Evolutionary conservation across 2,888 invertebrate genomes (phyloP).

Genomic region (Drosophila leonis): DNA sequence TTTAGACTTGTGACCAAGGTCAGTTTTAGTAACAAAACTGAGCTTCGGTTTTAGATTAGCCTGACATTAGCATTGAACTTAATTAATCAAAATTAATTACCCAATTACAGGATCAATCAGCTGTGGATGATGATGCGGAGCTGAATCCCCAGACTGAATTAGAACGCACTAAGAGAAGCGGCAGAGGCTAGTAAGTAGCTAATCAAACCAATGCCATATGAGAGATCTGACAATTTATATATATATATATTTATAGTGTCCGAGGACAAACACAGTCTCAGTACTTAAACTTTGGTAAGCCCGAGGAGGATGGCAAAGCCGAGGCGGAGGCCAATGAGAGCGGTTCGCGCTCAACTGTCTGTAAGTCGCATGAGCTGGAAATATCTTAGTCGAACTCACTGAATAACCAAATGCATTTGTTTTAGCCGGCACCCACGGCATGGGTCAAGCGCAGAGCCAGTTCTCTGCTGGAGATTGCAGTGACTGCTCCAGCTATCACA

Average conservation of each 20-base stretch:
- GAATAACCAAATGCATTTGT: background rate
- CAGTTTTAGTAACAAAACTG: conserved; percentile 58
- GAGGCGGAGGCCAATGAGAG: conserved; percentile 91
- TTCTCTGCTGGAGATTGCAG: conserved; percentile 87
- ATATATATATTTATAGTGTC: conserved; percentile 59
- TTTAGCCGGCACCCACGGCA: conserved; percentile 91
- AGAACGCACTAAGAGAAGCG: conserved; percentile 80
- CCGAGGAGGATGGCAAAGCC: conserved; percentile 89
- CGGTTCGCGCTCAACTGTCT: conserved; percentile 85
- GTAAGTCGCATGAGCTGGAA: conserved; percentile 68
- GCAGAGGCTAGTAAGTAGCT: conserved; percentile 83
- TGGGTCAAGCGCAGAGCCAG: conserved; percentile 96
- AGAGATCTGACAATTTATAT: background rate
- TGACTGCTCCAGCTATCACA: conserved; percentile 59
- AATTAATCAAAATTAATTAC: conserved; percentile 14
- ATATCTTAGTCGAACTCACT: background rate
- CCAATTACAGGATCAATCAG: conserved; percentile 55
- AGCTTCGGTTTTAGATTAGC: conserved; percentile 28
- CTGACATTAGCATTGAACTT: conserved; percentile 71
- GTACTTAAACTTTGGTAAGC: conserved; percentile 90
- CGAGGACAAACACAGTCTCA: conserved; percentile 94
- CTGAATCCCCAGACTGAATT: conserved; percentile 47
- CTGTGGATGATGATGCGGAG: conserved; percentile 50
- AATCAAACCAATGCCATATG: background rate
- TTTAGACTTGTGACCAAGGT: conserved; percentile 66